Conservation (phyloP, 2,888 invertebrate species). For the Brenthis daphne region DNA sequence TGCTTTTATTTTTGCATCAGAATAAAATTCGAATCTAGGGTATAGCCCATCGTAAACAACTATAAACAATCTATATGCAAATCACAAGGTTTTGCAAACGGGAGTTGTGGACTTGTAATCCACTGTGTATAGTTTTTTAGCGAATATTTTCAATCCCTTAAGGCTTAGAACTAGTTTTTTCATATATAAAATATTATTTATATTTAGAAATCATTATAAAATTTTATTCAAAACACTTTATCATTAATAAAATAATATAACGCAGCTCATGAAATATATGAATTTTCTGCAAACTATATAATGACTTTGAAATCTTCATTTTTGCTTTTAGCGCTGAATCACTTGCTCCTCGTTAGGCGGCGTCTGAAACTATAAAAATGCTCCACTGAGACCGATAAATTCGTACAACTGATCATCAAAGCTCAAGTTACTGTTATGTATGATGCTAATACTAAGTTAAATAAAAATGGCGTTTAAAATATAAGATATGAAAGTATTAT, state of each 20-base stretch:
- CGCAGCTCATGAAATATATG: neutral
- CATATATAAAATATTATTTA: too few relatives aligned
- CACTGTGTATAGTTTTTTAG: slow-evolving; percentile 20
- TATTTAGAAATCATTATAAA: too few relatives aligned
- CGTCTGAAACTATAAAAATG: slow-evolving; percentile 24
- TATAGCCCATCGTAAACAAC: slow-evolving; percentile 24
- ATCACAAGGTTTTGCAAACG: slow-evolving; percentile 55
- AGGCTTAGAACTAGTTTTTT: neutral
- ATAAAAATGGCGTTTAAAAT: slow-evolving; percentile 2
- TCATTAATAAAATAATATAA: too few relatives aligned
- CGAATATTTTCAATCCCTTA: slow-evolving; percentile 1
- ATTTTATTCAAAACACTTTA: too few relatives aligned
- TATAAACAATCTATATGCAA: slow-evolving; percentile 69
- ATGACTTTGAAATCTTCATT: slow-evolving; percentile 8
- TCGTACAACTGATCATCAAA: slow-evolving; percentile 15
- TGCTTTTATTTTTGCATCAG: neutral
- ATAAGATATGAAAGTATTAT: too few relatives aligned
- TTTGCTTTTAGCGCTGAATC: slow-evolving; percentile 23
- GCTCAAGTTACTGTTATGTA: slow-evolving; percentile 4
- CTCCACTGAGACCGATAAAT: slow-evolving; percentile 12
- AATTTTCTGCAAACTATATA: slow-evolving; percentile 9
- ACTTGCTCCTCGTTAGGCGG: slow-evolving; percentile 22
- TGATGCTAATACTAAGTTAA: slow-evolving; percentile 4
- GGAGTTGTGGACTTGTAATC: slow-evolving; percentile 25
- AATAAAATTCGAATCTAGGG: slow-evolving; percentile 16